Conservation (phyloP, 2,888 invertebrate genomes). For the Heliconius ismenius region DNA sequence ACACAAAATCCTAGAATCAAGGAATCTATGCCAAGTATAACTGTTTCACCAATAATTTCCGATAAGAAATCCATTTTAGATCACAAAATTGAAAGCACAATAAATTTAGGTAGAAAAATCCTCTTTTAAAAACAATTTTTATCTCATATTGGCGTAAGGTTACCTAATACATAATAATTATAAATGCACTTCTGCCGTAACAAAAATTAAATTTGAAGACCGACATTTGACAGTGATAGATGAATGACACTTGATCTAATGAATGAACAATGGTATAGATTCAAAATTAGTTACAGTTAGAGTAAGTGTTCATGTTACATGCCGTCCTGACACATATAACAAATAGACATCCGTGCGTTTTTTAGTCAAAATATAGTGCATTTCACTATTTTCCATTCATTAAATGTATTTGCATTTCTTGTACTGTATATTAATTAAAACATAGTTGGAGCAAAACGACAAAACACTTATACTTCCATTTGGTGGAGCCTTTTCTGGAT, state of each 20-base stretch:
- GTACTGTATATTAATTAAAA: too few relatives aligned
- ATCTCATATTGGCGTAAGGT: slow-evolving; percentile 20
- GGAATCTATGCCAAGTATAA: slow-evolving; percentile 88
- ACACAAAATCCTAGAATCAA: slow-evolving; percentile 88
- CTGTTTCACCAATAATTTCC: slow-evolving; percentile 84
- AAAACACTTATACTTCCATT: too few relatives aligned
- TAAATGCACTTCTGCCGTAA: slow-evolving; percentile 8
- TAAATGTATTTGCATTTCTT: too few relatives aligned
- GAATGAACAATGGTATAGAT: not conserved
- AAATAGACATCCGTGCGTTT: too few relatives aligned
- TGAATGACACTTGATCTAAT: not conserved
- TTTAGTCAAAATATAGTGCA: too few relatives aligned
- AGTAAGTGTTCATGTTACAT: too few relatives aligned
- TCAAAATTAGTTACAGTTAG: not conserved
- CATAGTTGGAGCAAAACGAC: too few relatives aligned
- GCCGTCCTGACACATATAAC: too few relatives aligned
- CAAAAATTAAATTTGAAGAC: slow-evolving; percentile 10
- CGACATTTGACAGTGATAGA: slow-evolving; percentile 2
- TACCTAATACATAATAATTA: slow-evolving; percentile 29
- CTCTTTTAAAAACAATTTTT: slow-evolving; percentile 13
- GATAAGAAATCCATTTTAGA: slow-evolving; percentile 86
- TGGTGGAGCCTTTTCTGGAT: too few relatives aligned
- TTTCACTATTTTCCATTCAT: too few relatives aligned
- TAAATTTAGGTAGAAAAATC: slow-evolving; percentile 25
- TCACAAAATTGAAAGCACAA: slow-evolving; percentile 30